Base-by-base conservation (phyloP, 2,113 vertebrate genomes). In the Chloropsis cyanopogon region DNA sequence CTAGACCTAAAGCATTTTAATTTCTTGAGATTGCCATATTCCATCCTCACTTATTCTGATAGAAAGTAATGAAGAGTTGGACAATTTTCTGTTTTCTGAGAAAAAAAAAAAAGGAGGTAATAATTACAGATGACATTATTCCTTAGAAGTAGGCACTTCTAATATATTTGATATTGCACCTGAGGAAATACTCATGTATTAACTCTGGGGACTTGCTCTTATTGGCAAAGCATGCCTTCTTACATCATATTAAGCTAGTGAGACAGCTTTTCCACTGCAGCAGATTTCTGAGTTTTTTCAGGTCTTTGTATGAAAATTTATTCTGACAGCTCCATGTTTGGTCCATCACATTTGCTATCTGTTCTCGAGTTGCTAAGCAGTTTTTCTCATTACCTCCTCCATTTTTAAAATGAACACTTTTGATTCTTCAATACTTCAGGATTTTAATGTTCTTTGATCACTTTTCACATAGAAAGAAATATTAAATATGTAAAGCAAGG, bases 301-400 rank as follows among this genome's bases (percentile, higher is more conserved):
- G 10, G 39, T 88, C 39, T 93, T 87, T 69, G 8, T 79, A 72
- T 18, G 35, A 89, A 87, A 69, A 95, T 84, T 91, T 85, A 39
- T 93, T 91, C 81, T 94, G 91, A 71, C 70, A 95, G 57, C 20
- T 76, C 49, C 66, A 44, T 57, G 59, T 91, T 95, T 76, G 61
- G 53, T 82, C 89, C 81, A 31, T 93, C 86, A 75, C 64, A 79
- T 82, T 92, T 76, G 16, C 63, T 93, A 87, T 86, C 54, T 87
- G 25, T 72, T 89, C 86, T 87, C 20, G 1, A 61, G 47, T 57
- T 87, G 66, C 61, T 87, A 87, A 79, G 70, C 14, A 85, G 14
- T 39, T 76, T 60, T 79, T 76, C 70, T 29, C 37, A 50, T 83
- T 91, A 57, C 33, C 21, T 82, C 15, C 17, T 20, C 16, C 12